Percentiles rank a stretch among this genome's conserved stretches.
Conservation (phyloP, 1,140 invertebrate genomes). For the Cydia strobilella region DNA sequence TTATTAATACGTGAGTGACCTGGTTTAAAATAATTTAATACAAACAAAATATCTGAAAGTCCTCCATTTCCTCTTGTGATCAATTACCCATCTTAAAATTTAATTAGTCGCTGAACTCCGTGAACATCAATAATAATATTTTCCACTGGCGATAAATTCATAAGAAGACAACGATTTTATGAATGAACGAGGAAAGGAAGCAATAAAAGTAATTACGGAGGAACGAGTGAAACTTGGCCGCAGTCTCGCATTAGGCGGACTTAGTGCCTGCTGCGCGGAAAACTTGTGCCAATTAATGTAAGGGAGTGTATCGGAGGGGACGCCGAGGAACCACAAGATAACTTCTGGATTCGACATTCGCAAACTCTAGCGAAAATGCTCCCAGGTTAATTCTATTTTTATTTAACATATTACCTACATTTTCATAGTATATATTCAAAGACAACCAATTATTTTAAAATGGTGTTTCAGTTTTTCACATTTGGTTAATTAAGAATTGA, state of each 20-base stretch:
- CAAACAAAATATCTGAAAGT: not conserved
- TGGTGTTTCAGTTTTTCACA: too few relatives aligned
- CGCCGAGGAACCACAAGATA: not conserved
- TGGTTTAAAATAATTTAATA: not conserved
- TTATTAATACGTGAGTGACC: too few relatives aligned
- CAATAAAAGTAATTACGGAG: slow-evolving; percentile 61
- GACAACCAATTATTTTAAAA: too few relatives aligned
- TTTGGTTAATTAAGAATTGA: too few relatives aligned
- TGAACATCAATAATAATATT: slow-evolving; percentile 38
- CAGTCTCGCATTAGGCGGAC: slow-evolving; percentile 50
- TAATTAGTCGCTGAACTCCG: slow-evolving; percentile 36
- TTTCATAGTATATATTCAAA: too few relatives aligned
- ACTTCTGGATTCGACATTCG: not conserved
- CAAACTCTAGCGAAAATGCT: not conserved
- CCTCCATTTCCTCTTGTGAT: not conserved
- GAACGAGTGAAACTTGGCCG: slow-evolving; percentile 51
- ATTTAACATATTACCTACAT: too few relatives aligned
- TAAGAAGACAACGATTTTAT: slow-evolving; percentile 45
- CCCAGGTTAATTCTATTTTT: too few relatives aligned
- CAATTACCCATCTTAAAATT: slow-evolving; percentile 31
- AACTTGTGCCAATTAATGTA: slow-evolving; percentile 56
- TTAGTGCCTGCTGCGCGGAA: slow-evolving; percentile 49
- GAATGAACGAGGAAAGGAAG: slow-evolving; percentile 54
- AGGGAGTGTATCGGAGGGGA: slow-evolving; percentile 43
- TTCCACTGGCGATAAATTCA: slow-evolving; percentile 46